Conservation (phyloP, 2,113 vertebrate genomes). For the Megaceryle maxima region DNA sequence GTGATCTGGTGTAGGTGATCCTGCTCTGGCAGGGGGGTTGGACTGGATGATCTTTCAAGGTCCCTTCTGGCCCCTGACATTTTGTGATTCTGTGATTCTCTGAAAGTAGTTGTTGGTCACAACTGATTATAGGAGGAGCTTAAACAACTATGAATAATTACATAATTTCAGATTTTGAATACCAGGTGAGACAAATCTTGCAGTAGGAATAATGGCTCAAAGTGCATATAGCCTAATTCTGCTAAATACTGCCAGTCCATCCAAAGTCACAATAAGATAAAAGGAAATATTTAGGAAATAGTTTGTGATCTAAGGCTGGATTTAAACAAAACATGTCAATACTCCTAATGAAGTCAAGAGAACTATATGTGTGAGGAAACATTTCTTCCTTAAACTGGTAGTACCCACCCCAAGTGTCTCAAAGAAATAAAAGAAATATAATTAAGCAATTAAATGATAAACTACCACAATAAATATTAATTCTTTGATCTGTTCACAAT, state of each 20-base stretch:
- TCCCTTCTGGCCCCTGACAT: too few relatives aligned
- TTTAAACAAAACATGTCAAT: not conserved
- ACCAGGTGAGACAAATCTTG: not conserved
- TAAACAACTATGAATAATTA: not conserved
- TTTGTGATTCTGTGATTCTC: too few relatives aligned
- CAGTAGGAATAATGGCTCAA: not conserved
- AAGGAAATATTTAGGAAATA: slow-evolving; percentile 24
- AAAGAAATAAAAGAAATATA: not conserved
- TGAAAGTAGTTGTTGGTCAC: not conserved
- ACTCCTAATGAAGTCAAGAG: not conserved
- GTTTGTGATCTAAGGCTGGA: not conserved
- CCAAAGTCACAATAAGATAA: not conserved
- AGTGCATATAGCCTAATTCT: not conserved
- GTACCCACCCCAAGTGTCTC: not conserved
- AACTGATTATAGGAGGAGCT: not conserved
- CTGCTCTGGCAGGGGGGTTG: too few relatives aligned
- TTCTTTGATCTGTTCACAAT: not conserved
- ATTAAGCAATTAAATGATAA: not conserved
- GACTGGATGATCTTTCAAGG: too few relatives aligned
- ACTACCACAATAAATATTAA: not conserved
- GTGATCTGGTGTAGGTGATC: too few relatives aligned
- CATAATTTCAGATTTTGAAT: not conserved
- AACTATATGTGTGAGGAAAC: not conserved
- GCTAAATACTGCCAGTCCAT: not conserved
- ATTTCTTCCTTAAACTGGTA: not conserved